Percentiles rank a stretch among this genome's conserved stretches.
Evolutionary conservation across 2,888 invertebrate genomes (phyloP).

Genomic region (Pyrrhosoma nymphula): DNA sequence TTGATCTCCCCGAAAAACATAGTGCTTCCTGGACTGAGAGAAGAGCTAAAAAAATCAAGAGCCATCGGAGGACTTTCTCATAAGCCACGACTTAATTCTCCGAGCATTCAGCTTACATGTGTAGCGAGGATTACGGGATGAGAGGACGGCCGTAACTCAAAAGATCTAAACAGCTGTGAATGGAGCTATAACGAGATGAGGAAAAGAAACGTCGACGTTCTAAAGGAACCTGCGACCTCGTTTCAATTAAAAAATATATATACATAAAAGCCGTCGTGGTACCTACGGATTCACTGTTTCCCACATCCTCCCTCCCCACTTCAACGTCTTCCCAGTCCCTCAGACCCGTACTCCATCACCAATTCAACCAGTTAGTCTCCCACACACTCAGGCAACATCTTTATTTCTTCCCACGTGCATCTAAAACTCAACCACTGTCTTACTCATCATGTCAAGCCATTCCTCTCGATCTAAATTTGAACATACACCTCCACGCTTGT

Average conservation of each 20-base stretch:
- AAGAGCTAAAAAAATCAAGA: not conserved
- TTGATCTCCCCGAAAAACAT: not conserved
- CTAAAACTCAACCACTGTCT: no score
- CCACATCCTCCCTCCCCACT: not conserved
- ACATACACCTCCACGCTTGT: not conserved
- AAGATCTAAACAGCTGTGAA: conserved; percentile 23
- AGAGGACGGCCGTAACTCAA: not conserved
- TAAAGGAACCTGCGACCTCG: not conserved
- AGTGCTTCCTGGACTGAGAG: not conserved
- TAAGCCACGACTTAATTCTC: conserved; percentile 14
- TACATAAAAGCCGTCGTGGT: not conserved
- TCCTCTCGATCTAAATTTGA: not conserved
- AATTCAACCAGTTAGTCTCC: no score
- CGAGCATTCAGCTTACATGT: not conserved
- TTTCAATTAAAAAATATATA: not conserved
- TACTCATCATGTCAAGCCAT: not conserved
- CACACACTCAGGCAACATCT: no score
- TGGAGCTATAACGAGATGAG: not conserved
- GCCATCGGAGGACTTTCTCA: not conserved
- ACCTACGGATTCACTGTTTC: not conserved
- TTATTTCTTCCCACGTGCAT: no score
- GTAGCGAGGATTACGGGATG: not conserved
- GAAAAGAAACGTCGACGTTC: not conserved
- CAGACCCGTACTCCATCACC: no score
- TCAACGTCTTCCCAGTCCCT: not conserved